Base-by-base conservation (phyloP, 1,140 invertebrate species). In the Zeugodacus cucurbitae region DNA sequence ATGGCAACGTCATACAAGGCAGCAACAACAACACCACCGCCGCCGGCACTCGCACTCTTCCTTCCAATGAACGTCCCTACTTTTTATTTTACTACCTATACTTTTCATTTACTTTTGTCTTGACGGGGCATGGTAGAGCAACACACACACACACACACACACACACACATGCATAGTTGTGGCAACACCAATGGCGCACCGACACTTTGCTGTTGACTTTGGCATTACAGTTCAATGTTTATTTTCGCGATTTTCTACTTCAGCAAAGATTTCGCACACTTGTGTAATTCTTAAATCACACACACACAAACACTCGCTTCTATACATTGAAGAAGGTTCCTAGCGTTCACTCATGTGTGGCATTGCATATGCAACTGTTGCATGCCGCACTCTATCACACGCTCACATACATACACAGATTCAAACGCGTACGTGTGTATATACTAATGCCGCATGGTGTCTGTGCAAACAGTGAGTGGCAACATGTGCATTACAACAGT, bases 171-270 rank as follows among this genome's bases (percentile, higher is more conserved):
- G 14, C 14, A 34, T 6, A 59, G 44, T 86, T 86, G 85, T 86
- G 26, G n/a, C 26, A 54, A 29, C 44, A 29, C 29, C 8, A 34
- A 48, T n/a, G 26, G 70, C 32, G 37, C 26, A 85, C 87, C 86
- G 88, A 88, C 78, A 87, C 41, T 64, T 82, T 89, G 37, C 87
- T 91, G 91, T 92, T 92, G 91, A 92, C 91, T 92, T 92, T 92
- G 91, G 91, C 91, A 91, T 92, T 92, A 92, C 91, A 91, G 91
- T 92, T 92, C 91, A 92, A 92, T 92, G 92, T 92, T 92, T 92
- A 92, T 92, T 91, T 91, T 92, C 91, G 91, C 91, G 91, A 92
- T 92, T 92, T 92, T 90, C 91, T 91, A 41, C 74, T 44, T 37
- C 87, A 44, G 20, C 32, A 48, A 41, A 87, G 87, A 86, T 86